Evolutionary conservation across 1,140 invertebrate genomes (phyloP).

Genomic region (Dinoponera quadriceps): DNA sequence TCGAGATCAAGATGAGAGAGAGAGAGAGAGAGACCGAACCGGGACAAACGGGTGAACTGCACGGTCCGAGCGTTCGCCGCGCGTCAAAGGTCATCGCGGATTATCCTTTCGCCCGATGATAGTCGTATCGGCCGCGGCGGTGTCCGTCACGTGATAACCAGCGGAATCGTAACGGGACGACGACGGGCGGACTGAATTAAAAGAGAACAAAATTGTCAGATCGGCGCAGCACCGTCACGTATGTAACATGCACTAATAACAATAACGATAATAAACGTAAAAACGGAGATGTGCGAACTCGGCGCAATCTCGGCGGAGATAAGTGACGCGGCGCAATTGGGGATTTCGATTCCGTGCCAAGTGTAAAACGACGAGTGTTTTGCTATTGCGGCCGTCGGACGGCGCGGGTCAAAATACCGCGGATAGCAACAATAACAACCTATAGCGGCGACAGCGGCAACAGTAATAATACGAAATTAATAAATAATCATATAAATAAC

Average conservation of each 20-base stretch:
- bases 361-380: too few species aligned
- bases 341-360: too few species aligned
- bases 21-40: neutral
- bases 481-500: too few species aligned
- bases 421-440: neutral
- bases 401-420: too few species aligned
- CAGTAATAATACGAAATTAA: conserved; percentile 8
- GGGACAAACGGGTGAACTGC: neutral
- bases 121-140: conserved; percentile 24
- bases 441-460: too few species aligned
- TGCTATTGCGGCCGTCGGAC: too few species aligned
- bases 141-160: conserved; percentile 20
- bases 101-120: conserved; percentile 55
- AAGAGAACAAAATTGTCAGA: conserved; percentile 18
- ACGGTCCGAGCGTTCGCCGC: neutral
- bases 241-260: neutral
- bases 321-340: too few species aligned
- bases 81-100: conserved; percentile 23
- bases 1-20: too few species aligned
- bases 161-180: neutral
- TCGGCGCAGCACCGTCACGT: conserved; percentile 4
- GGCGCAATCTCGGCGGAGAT: too few species aligned
- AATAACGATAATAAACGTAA: neutral
- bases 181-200: neutral
- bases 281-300: too few species aligned